Percentiles rank a stretch among this genome's conserved stretches.
Conservation (phyloP, 2,113 vertebrate genomes). For the Festucalex cinctus region DNA sequence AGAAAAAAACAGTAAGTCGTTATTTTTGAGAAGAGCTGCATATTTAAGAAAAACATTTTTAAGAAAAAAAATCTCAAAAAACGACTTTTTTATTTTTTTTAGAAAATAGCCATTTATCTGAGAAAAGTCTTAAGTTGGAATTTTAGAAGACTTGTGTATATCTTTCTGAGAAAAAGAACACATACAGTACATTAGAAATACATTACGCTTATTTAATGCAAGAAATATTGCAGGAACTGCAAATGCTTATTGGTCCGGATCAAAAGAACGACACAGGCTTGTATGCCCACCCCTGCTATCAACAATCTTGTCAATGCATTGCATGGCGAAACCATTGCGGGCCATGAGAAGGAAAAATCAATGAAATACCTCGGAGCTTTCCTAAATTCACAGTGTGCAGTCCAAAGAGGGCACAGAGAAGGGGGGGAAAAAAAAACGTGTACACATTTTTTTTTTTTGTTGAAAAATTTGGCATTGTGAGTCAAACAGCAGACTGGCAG, state of each 20-base stretch:
- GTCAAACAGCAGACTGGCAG: constrained; percentile 32
- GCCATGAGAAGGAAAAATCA: constrained; percentile 33
- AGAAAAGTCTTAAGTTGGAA: too few species aligned
- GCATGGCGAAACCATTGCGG: constrained; percentile 28
- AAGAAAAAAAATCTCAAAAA: too few species aligned
- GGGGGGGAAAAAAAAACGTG: constrained; percentile 7
- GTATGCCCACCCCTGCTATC: background rate
- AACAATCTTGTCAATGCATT: constrained; percentile 29
- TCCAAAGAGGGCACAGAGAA: constrained; percentile 38
- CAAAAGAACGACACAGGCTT: background rate
- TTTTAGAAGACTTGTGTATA: too few species aligned
- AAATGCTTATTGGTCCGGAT: background rate
- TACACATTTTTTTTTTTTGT: too few species aligned
- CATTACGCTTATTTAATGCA: background rate
- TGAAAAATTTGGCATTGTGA: constrained; percentile 30
- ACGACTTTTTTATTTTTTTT: too few species aligned
- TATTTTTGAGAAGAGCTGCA: too few species aligned
- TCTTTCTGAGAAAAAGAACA: too few species aligned
- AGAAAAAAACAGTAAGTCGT: too few species aligned
- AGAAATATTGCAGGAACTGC: background rate
- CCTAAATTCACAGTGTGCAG: constrained; percentile 57
- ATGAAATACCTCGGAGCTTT: constrained; percentile 53
- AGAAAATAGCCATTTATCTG: too few species aligned
- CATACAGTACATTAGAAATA: too few species aligned
- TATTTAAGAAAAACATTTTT: too few species aligned